Conservation (phyloP, 2,888 invertebrate species). For the Fragum sueziense region DNA sequence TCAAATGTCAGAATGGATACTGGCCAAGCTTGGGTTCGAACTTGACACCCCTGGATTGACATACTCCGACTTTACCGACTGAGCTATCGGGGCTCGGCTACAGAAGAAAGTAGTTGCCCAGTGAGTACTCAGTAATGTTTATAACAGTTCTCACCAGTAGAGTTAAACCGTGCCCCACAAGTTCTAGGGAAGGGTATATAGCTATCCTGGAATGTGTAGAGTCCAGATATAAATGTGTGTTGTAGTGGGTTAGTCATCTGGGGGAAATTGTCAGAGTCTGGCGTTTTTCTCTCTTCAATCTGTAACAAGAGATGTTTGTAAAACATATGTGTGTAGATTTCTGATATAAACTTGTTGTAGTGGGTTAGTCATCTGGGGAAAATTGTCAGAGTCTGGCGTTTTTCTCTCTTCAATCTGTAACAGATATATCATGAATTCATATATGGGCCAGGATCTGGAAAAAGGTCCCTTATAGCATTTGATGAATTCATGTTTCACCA, state of each 20-base stretch:
- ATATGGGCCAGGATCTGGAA: too few relatives aligned
- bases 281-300: slow-evolving; percentile 72
- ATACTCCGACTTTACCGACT: too few relatives aligned
- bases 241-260: slow-evolving; percentile 51
- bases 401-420: slow-evolving; percentile 69
- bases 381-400: slow-evolving; percentile 74
- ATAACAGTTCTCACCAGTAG: slow-evolving; percentile 86
- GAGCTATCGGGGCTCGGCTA: too few relatives aligned
- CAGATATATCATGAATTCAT: too few relatives aligned
- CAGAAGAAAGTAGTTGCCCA: too few relatives aligned
- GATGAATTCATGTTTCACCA: too few relatives aligned
- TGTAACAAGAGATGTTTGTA: slow-evolving; percentile 30
- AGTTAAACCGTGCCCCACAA: slow-evolving; percentile 96
- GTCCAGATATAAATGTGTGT: slow-evolving; percentile 57
- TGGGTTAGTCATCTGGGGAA: slow-evolving; percentile 56
- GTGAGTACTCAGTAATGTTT: too few relatives aligned
- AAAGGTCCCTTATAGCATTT: too few relatives aligned
- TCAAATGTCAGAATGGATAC: too few relatives aligned
- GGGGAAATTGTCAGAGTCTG: slow-evolving; percentile 73
- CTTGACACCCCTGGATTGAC: too few relatives aligned
- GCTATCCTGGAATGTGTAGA: slow-evolving; percentile 83
- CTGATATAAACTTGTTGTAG: slow-evolving; percentile 47
- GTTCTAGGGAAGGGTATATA: slow-evolving; percentile 97
- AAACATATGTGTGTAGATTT: neutral
- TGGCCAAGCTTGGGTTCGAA: too few relatives aligned